Percentiles rank a stretch among this genome's conserved stretches.
These are phyloP conservation scores for Drusus annulatus DNA, from an alignment of 1,140 invertebrate species.

Conservation along the genomic window DNA sequence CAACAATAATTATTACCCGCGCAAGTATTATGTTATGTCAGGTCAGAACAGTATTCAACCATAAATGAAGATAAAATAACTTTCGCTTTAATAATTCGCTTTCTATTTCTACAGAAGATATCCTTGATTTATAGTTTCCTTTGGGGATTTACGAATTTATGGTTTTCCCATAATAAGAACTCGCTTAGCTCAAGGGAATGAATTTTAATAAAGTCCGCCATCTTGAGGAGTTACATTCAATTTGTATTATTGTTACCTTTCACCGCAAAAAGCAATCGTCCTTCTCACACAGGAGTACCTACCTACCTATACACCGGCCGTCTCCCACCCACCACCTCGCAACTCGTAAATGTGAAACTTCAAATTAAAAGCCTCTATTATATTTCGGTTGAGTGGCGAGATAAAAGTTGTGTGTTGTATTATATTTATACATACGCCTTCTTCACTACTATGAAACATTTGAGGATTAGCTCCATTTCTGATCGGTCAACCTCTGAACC, in stretches of 20 bases:
- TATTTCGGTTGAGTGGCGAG: neutral
- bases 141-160: neutral
- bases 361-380: conserved; percentile 18
- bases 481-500: no score
- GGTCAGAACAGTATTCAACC: no score
- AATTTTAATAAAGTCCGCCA: conserved; percentile 16
- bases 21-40: no score
- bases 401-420: neutral
- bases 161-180: no score
- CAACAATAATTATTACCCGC: no score
- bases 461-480: no score
- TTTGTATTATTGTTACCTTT: conserved; percentile 28
- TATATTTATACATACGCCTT: no score
- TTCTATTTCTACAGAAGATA: no score
- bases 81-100: no score
- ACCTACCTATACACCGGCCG: neutral
- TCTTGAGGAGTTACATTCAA: conserved; percentile 27
- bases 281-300: conserved; percentile 13
- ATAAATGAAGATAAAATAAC: no score
- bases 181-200: neutral
- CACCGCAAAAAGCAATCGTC: conserved; percentile 43
- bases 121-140: neutral
- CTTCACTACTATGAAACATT: no score
- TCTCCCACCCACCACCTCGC: neutral
- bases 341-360: neutral